phyloP scores from a whole-genome alignment of 1,140 invertebrate species.

The Drosophila littoralis region DNA sequence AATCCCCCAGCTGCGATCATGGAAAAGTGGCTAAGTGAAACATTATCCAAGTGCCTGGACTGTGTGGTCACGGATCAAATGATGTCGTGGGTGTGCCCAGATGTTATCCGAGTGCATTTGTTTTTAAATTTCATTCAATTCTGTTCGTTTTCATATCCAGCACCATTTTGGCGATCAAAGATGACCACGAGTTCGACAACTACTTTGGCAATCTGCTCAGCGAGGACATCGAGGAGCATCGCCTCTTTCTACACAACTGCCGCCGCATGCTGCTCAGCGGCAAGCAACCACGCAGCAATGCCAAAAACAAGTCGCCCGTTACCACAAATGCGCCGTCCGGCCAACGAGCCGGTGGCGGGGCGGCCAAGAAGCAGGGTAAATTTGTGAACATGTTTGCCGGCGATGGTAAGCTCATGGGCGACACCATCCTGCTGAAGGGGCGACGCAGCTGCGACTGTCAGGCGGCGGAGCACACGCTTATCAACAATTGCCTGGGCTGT shows the following conservation, averaged over 20 bases:
- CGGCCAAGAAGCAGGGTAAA: constrained; percentile 90
- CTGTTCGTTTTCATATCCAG: constrained; percentile 79
- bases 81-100: constrained; percentile 85
- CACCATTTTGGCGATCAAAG: constrained; percentile 88
- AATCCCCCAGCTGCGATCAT: constrained; percentile 31
- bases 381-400: constrained; percentile 90
- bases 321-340: not conserved
- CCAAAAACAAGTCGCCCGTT: constrained; percentile 28
- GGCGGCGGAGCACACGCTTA: constrained; percentile 93
- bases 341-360: constrained; percentile 18
- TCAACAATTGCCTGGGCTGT: constrained; percentile 97
- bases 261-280: constrained; percentile 85
- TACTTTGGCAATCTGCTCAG: constrained; percentile 89
- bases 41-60: constrained; percentile 85
- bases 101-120: not conserved
- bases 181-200: constrained; percentile 88
- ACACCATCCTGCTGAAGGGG: constrained; percentile 89
- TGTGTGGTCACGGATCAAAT: constrained; percentile 88
- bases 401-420: constrained; percentile 88
- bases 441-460: constrained; percentile 96
- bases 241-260: constrained; percentile 88
- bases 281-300: constrained; percentile 83
- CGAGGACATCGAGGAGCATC: constrained; percentile 87
- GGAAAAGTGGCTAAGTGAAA: constrained; percentile 78
- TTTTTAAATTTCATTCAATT: not conserved